phyloP scores from a whole-genome alignment of 2,888 invertebrate genomes.

The Eupithecia inturbata region DNA sequence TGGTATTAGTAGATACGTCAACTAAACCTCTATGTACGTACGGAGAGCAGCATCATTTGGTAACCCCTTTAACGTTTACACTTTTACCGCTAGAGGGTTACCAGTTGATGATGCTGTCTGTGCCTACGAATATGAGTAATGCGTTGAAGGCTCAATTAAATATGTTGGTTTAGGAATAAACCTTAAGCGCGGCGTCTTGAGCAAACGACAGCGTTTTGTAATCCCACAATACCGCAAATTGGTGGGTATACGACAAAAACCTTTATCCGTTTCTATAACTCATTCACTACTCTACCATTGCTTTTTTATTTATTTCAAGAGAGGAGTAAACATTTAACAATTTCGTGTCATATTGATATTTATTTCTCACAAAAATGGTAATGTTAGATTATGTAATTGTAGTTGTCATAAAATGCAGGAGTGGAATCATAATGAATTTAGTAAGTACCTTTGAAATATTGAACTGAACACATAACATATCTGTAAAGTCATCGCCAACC shows the following conservation, averaged over 20 bases:
- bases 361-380: too few species aligned
- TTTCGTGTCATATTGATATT: background rate
- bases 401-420: too few species aligned
- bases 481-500: too few species aligned
- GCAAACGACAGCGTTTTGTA: slow-evolving; percentile 70
- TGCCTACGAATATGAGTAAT: background rate
- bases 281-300: slow-evolving; percentile 19
- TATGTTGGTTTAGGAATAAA: slow-evolving; percentile 32
- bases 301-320: background rate
- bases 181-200: slow-evolving; percentile 43
- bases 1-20: background rate
- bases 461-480: too few species aligned
- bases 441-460: too few species aligned
- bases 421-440: too few species aligned
- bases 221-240: slow-evolving; percentile 68
- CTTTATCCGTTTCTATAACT: slow-evolving; percentile 43
- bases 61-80: too few species aligned
- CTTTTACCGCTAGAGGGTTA: too few species aligned
- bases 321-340: background rate
- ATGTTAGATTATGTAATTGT: too few species aligned
- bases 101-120: too few species aligned
- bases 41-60: too few species aligned
- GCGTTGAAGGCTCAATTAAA: background rate
- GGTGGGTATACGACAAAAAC: slow-evolving; percentile 50
- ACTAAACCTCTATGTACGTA: too few species aligned